phyloP scores from a whole-genome alignment of 1,140 invertebrate species.

The Drosophila chauvacae region DNA sequence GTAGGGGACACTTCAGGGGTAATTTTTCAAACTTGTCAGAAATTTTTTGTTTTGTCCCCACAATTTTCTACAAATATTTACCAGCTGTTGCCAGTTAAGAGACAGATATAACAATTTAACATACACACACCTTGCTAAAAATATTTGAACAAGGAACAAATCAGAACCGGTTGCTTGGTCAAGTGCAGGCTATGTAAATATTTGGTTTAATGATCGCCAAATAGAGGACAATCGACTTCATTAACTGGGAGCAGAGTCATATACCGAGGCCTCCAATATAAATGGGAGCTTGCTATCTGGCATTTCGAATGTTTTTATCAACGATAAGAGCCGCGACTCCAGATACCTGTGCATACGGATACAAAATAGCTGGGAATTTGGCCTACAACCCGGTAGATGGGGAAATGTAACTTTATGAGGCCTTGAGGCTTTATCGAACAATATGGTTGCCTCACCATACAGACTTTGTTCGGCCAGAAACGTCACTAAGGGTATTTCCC shows the following conservation, averaged over 20 bases:
- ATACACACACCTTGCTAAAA: conserved; percentile 1
- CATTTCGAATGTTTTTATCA: conserved; percentile 31
- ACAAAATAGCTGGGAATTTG: conserved; percentile 22
- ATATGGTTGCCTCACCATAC: conserved; percentile 12
- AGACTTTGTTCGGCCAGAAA: conserved; percentile 5
- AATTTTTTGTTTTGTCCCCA: background rate
- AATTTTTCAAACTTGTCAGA: conserved; percentile 22
- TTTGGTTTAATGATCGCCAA: conserved; percentile 22
- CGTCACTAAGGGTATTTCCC: no score
- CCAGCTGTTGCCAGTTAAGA: conserved; percentile 19
- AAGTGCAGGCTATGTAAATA: conserved; percentile 48
- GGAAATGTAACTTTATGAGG: conserved; percentile 18
- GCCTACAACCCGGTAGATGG: conserved; percentile 11
- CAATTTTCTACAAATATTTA: conserved; percentile 20
- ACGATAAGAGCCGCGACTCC: conserved; percentile 27
- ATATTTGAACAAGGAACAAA: conserved; percentile 35
- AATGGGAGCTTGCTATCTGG: conserved; percentile 29
- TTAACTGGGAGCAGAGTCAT: conserved; percentile 27
- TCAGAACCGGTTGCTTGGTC: conserved; percentile 33
- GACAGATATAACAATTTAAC: background rate
- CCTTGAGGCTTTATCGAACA: conserved; percentile 31
- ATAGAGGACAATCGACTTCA: conserved; percentile 32
- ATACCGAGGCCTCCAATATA: conserved; percentile 22
- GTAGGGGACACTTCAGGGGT: background rate
- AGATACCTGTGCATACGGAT: conserved; percentile 21